These are phyloP conservation scores for Drosophila sulfurigaster DNA, from an alignment of 1,140 invertebrate species.

Conservation along the genomic window DNA sequence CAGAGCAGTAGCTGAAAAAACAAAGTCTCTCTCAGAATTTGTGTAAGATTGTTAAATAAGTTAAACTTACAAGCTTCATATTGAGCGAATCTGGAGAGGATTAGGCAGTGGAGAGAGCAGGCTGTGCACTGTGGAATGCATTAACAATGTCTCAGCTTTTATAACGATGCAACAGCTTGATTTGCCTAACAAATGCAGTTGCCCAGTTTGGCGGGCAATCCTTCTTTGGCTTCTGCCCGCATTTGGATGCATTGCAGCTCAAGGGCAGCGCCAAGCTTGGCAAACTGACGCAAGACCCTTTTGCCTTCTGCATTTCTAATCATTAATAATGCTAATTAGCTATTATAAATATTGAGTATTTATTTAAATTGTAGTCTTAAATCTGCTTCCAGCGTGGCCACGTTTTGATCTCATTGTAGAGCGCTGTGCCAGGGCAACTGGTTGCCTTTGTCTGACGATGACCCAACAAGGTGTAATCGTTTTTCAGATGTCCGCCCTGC, in stretches of 20 bases:
- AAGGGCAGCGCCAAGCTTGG: conserved; percentile 60
- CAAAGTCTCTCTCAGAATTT: background rate
- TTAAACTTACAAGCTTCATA: conserved; percentile 64
- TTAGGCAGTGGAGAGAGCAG: conserved; percentile 15
- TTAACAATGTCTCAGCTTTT: conserved; percentile 29
- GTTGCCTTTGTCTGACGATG: conserved; percentile 89
- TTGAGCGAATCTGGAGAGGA: conserved; percentile 3
- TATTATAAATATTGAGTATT: conserved; percentile 9
- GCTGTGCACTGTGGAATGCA: conserved; percentile 49
- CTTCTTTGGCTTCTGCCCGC: conserved; percentile 44
- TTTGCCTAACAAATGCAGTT: conserved; percentile 70
- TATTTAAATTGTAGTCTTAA: background rate
- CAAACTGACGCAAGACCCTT: conserved; percentile 58
- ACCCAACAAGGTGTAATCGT: conserved; percentile 86
- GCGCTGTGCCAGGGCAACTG: conserved; percentile 88
- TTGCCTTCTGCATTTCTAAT: conserved; percentile 3
- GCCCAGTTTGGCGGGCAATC: conserved; percentile 35
- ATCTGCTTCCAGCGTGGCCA: conserved; percentile 85
- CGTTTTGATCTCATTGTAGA: conserved; percentile 86
- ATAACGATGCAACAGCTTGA: conserved; percentile 9
- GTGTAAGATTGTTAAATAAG: background rate
- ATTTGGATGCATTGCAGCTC: conserved; percentile 33
- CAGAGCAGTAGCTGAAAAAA: conserved; percentile 17
- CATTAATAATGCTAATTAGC: conserved; percentile 5
- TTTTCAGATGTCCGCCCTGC: conserved; percentile 61